A percentile compares a stretch with the other conserved stretches of the same genome.
Evolutionary conservation across 2,888 invertebrate species (phyloP).

Genomic region (Scaptomyza polygonia): DNA sequence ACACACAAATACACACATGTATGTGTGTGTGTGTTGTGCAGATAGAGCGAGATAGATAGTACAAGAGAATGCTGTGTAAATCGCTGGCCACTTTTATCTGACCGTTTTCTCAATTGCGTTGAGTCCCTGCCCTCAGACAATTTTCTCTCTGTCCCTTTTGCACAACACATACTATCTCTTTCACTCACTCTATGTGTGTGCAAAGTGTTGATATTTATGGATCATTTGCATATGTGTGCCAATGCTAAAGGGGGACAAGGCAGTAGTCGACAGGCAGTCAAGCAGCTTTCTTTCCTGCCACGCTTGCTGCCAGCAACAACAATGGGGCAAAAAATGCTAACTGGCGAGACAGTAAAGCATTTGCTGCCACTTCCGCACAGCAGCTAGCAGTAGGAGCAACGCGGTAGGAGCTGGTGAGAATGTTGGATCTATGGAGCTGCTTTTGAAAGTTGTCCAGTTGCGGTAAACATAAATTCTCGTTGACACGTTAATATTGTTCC

Average conservation of each 20-base stretch:
- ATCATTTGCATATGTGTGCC: conserved; percentile 77
- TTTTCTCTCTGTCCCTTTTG: not conserved
- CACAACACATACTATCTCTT: not conserved
- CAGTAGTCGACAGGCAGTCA: conserved; percentile 4
- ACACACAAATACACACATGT: not conserved
- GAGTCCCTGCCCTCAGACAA: conserved; percentile 19
- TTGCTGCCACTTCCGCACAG: conserved; percentile 73
- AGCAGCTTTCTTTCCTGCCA: conserved; percentile 46
- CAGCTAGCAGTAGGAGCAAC: not conserved
- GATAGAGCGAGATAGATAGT: conserved; percentile 31
- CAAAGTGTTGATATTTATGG: conserved; percentile 79
- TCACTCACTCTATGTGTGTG: conserved; percentile 2
- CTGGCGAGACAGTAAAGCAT: conserved; percentile 77
- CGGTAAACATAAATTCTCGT: conserved; percentile 80
- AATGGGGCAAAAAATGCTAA: conserved; percentile 66
- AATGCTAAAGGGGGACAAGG: conserved; percentile 38
- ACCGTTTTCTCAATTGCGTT: conserved; percentile 62
- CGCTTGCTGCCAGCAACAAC: conserved; percentile 47
- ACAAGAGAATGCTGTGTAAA: conserved; percentile 56
- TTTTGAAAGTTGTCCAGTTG: conserved; percentile 79
- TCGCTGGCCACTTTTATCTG: conserved; percentile 71
- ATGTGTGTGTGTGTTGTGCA: not conserved
- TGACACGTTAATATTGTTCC: conserved; percentile 80
- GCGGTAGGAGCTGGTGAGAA: conserved; percentile 9
- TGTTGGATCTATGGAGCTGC: conserved; percentile 66